Conservation (phyloP, 2,113 vertebrate species). For the Toxotes jaculatrix region DNA sequence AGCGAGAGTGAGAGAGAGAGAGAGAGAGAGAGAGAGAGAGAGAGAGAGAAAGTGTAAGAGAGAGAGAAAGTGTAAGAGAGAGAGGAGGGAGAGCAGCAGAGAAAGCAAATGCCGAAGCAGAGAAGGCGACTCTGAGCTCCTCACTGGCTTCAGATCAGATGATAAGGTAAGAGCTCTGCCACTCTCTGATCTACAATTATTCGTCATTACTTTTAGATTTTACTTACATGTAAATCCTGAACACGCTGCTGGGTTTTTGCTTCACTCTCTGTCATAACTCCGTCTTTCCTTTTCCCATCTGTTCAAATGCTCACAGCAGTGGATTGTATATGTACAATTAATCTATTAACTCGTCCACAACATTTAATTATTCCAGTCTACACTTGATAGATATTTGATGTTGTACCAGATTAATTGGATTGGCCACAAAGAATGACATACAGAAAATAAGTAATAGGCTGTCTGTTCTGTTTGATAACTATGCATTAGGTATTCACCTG, state of each 20-base stretch:
- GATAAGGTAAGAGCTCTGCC: constrained; percentile 79
- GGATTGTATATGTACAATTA: neutral
- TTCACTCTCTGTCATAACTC: neutral
- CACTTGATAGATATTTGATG: neutral
- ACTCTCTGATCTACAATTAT: constrained; percentile 20
- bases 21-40: constrained; percentile 32
- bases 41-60: neutral
- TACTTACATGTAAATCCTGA: neutral
- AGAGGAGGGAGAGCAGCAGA: constrained; percentile 59
- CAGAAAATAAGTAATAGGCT: neutral
- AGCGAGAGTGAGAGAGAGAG: constrained; percentile 39
- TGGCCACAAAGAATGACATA: neutral
- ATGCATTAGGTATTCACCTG: neutral
- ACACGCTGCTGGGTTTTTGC: neutral
- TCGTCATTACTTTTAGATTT: constrained; percentile 12
- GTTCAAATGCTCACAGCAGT: constrained; percentile 10
- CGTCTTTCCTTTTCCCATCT: neutral
- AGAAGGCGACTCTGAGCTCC: constrained; percentile 65
- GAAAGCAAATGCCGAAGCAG: constrained; percentile 68
- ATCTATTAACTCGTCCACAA: neutral
- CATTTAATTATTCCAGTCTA: neutral
- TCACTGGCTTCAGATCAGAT: constrained; percentile 75
- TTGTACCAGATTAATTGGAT: neutral
- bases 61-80: neutral
- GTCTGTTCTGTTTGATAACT: constrained; percentile 2